A percentile compares a stretch with the other conserved stretches of the same genome.
Evolutionary conservation across 2,113 vertebrate genomes (phyloP).

Genomic region (Melanocharis versteri): DNA sequence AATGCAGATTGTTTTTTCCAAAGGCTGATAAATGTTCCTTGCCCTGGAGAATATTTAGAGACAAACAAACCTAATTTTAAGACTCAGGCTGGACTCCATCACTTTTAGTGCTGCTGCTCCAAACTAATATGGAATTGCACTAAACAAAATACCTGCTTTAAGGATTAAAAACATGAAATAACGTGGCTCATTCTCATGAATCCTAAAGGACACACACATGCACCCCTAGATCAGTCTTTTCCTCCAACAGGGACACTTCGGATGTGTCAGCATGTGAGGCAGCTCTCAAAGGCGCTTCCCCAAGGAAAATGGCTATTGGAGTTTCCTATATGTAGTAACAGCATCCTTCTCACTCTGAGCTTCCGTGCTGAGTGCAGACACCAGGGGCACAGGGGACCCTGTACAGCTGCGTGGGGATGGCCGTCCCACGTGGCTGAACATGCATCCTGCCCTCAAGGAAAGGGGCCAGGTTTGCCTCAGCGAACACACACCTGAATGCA

Average conservation of each 20-base stretch:
- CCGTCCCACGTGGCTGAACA: not conserved
- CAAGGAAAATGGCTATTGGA: not conserved
- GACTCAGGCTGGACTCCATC: not conserved
- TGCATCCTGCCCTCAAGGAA: not conserved
- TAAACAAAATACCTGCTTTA: not conserved
- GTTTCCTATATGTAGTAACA: not conserved
- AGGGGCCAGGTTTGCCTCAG: not conserved
- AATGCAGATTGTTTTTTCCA: not conserved
- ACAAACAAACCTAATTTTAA: not conserved
- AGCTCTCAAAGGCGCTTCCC: not conserved
- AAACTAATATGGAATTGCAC: not conserved
- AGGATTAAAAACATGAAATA: not conserved
- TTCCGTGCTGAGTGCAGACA: not conserved
- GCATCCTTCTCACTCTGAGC: not conserved
- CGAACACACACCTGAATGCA: constrained; percentile 30
- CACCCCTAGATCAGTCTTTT: not conserved
- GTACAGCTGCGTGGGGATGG: fast-evolving
- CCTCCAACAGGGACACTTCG: not conserved
- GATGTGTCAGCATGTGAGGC: not conserved
- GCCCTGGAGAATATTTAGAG: not conserved
- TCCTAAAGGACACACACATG: not conserved
- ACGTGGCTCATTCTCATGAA: not conserved
- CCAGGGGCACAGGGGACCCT: not conserved
- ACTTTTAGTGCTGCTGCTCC: not conserved
- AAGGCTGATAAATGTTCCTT: not conserved